Percentiles rank a stretch among this genome's conserved stretches.
Evolutionary conservation across 2,888 invertebrate species (phyloP).

Genomic region (Drosophila hawaiiensis): DNA sequence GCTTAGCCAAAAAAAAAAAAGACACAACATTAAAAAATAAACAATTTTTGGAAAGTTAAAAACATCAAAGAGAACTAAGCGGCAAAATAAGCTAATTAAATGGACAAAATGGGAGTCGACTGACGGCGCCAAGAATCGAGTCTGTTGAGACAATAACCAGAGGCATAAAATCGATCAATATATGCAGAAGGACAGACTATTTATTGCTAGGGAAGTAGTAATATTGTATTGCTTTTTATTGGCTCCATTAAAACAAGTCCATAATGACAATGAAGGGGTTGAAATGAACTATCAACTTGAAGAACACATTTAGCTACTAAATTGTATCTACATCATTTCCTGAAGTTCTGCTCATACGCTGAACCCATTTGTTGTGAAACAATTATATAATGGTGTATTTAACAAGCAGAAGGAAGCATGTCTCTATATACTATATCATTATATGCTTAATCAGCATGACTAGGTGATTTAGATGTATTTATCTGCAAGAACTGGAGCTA

Average conservation of each 20-base stretch:
- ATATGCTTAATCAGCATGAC: background rate
- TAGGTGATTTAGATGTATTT: background rate
- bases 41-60: conserved; percentile 68
- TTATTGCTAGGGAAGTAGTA: background rate
- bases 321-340: background rate
- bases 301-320: background rate
- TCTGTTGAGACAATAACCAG: background rate
- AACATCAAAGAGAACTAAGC: conserved; percentile 40
- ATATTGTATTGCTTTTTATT: background rate
- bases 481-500: background rate
- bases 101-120: conserved; percentile 28
- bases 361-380: background rate
- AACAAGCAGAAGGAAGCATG: background rate
- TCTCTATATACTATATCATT: background rate
- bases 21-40: conserved; percentile 19
- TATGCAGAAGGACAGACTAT: background rate
- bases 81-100: conserved; percentile 53
- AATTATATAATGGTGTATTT: background rate
- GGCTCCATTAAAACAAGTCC: background rate
- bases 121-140: conserved; percentile 41
- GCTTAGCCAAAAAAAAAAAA: conserved; percentile 39
- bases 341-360: background rate
- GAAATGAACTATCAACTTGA: background rate
- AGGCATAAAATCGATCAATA: conserved; percentile 1
- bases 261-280: background rate